Conservation (phyloP, 2,888 invertebrate species). For the Mythimna ferrago region DNA sequence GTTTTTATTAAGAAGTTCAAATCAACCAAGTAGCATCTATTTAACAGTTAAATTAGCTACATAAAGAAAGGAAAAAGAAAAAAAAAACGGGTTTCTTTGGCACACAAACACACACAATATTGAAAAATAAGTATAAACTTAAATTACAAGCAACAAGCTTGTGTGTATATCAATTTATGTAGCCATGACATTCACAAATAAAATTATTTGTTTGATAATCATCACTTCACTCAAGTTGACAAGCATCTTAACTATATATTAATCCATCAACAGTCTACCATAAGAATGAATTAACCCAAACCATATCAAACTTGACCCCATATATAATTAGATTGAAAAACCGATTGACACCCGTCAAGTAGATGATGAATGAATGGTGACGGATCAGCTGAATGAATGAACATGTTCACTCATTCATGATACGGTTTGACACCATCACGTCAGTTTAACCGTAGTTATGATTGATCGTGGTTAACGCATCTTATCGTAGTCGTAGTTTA, state of each 20-base stretch:
- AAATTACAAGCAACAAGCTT: too few relatives aligned
- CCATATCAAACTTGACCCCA: slow-evolving; percentile 48
- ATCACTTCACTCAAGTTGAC: slow-evolving; percentile 16
- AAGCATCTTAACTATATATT: slow-evolving; percentile 22
- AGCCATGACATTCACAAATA: neutral
- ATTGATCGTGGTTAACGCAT: slow-evolving; percentile 50
- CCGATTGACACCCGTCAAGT: slow-evolving; percentile 47
- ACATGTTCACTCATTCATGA: slow-evolving; percentile 53
- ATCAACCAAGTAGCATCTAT: neutral
- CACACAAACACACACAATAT: too few relatives aligned
- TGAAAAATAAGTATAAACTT: too few relatives aligned
- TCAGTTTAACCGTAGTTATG: slow-evolving; percentile 55
- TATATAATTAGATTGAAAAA: slow-evolving; percentile 51
- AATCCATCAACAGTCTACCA: slow-evolving; percentile 33
- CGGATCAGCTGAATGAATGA: slow-evolving; percentile 55
- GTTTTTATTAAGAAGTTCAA: neutral
- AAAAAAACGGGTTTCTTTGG: too few relatives aligned
- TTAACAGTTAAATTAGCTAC: too few relatives aligned
- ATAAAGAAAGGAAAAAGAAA: too few relatives aligned
- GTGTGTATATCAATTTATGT: neutral
- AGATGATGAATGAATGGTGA: slow-evolving; percentile 50
- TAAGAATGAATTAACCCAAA: slow-evolving; percentile 41
- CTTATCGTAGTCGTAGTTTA: slow-evolving; percentile 7
- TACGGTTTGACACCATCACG: slow-evolving; percentile 51
- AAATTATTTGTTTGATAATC: slow-evolving; percentile 5